These are phyloP conservation scores for Archocentrus centrarchus DNA, from an alignment of 2,113 vertebrate genomes.

Conservation along the genomic window DNA sequence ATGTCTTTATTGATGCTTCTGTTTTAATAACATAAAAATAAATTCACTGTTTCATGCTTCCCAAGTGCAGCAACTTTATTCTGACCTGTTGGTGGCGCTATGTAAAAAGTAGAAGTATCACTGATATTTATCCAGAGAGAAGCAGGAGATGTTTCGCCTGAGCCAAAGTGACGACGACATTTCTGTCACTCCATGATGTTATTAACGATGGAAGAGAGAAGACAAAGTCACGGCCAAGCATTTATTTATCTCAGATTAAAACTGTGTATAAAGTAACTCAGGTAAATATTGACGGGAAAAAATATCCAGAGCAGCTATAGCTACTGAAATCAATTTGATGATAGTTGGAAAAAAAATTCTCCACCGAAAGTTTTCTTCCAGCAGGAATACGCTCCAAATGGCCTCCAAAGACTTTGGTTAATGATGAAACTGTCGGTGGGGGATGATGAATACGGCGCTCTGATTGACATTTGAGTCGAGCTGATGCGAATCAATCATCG, in stretches of 20 bases:
- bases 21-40: too few species aligned
- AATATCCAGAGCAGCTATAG: not conserved
- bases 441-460: not conserved
- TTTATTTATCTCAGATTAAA: not conserved
- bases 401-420: not conserved
- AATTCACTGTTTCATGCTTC: too few species aligned
- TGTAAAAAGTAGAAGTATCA: too few species aligned
- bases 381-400: not conserved
- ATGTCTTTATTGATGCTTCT: too few species aligned
- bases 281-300: not conserved
- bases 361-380: conserved; percentile 2
- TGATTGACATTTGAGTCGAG: conserved; percentile 12
- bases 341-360: not conserved
- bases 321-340: not conserved
- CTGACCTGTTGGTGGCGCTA: too few species aligned
- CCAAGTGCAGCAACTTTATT: too few species aligned
- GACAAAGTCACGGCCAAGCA: not conserved
- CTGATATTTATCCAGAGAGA: too few species aligned
- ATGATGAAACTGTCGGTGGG: not conserved
- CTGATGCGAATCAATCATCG: not conserved
- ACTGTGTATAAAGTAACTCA: not conserved
- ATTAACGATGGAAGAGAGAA: too few species aligned
- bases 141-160: too few species aligned
- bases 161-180: too few species aligned
- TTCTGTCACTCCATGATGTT: not conserved